These are phyloP conservation scores for Graphium colonna DNA, from an alignment of 2,888 invertebrate genomes.

Conservation along the genomic window DNA sequence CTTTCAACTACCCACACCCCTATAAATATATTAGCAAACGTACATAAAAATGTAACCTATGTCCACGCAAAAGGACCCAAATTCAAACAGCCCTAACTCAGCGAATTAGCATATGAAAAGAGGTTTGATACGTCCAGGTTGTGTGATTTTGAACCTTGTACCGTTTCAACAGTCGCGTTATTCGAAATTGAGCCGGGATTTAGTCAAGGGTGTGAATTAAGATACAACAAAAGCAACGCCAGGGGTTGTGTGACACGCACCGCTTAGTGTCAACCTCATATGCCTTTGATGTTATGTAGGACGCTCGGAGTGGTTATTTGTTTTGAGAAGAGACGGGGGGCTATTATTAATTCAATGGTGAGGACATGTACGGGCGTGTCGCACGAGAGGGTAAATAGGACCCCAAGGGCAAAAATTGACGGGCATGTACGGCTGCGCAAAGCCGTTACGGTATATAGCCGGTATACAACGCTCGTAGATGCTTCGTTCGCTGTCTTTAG, in stretches of 20 bases:
- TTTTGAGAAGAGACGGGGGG: conserved; percentile 42
- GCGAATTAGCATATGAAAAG: conserved; percentile 61
- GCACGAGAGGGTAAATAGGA: conserved; percentile 7
- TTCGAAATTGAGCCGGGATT: conserved; percentile 31
- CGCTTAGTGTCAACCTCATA: conserved; percentile 73
- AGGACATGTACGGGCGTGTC: conserved; percentile 34
- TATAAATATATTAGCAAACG: conserved; percentile 35
- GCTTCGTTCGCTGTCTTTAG: too few relatives aligned
- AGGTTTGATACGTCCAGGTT: conserved; percentile 26
- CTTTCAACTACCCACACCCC: conserved; percentile 63
- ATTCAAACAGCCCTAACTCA: conserved; percentile 31
- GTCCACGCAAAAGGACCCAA: conserved; percentile 30
- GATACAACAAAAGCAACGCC: conserved; percentile 65
- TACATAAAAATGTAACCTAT: conserved; percentile 36
- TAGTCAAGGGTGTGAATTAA: conserved; percentile 75
- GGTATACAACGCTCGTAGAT: not conserved
- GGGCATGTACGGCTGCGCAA: not conserved
- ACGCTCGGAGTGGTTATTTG: conserved; percentile 50
- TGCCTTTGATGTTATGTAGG: conserved; percentile 68
- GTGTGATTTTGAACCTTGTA: conserved; percentile 33
- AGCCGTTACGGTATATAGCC: too few relatives aligned
- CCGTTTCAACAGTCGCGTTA: conserved; percentile 29
- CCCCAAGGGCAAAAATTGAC: not conserved
- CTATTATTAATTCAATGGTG: conserved; percentile 24
- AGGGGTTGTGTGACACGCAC: conserved; percentile 61